Evolutionary conservation across 2,888 invertebrate genomes (phyloP).

Genomic region (Melolontha melolontha): DNA sequence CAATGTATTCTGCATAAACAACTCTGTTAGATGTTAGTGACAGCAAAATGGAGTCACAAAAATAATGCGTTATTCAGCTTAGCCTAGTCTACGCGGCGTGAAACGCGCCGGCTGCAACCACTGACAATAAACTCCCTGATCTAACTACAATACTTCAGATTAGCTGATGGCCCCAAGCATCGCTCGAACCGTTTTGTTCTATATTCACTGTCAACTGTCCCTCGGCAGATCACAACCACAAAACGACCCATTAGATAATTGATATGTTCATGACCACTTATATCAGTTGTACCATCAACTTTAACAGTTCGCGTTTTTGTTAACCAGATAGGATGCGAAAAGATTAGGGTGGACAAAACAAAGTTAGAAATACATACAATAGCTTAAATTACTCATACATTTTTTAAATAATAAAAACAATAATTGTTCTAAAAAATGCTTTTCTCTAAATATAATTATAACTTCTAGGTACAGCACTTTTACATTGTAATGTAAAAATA

Average conservation of each 20-base stretch:
- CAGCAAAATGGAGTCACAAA: constrained; percentile 16
- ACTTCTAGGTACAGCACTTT: no score
- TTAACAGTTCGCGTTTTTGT: constrained; percentile 20
- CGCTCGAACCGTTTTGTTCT: constrained; percentile 40
- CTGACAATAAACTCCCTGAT: constrained; percentile 44
- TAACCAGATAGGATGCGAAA: not conserved
- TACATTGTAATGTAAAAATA: no score
- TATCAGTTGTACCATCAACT: constrained; percentile 46
- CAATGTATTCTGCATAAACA: not conserved
- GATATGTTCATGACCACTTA: constrained; percentile 51
- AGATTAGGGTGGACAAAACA: constrained; percentile 5
- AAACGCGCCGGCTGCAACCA: constrained; percentile 40
- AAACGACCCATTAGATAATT: constrained; percentile 56
- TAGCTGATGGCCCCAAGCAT: constrained; percentile 44
- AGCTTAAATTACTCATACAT: no score
- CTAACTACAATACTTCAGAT: constrained; percentile 46
- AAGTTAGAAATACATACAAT: no score
- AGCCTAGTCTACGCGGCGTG: constrained; percentile 13
- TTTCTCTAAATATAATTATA: no score
- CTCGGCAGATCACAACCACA: constrained; percentile 49
- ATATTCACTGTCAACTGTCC: constrained; percentile 42
- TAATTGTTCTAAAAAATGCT: no score
- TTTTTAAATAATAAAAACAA: no score
- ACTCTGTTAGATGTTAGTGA: not conserved
- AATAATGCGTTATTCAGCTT: constrained; percentile 17